A percentile compares a stretch with the other conserved stretches of the same genome.
Evolutionary conservation across 1,140 invertebrate species (phyloP).

Genomic region (Brachionus rubens): DNA sequence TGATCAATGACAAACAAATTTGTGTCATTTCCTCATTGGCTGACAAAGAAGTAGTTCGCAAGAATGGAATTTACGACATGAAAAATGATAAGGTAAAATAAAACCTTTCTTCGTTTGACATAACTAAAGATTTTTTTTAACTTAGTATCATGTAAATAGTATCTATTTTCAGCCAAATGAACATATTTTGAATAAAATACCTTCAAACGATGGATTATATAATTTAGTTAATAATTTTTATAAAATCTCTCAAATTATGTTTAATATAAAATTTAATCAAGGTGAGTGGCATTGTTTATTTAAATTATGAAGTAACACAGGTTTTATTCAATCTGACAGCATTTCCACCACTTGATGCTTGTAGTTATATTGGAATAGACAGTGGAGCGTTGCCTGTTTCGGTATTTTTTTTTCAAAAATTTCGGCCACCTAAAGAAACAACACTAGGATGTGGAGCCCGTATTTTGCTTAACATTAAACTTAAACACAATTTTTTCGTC

Average conservation of each 20-base stretch:
- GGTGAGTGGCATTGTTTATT: slow-evolving; percentile 46
- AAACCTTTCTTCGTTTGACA: too few species aligned
- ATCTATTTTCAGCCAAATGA: slow-evolving; percentile 53
- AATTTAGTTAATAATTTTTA: slow-evolving; percentile 48
- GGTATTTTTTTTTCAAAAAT: slow-evolving; percentile 57
- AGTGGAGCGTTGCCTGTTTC: slow-evolving; percentile 61
- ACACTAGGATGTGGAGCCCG: too few species aligned
- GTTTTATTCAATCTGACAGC: slow-evolving; percentile 3
- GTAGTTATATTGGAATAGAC: slow-evolving; percentile 63
- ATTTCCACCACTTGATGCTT: slow-evolving; percentile 61
- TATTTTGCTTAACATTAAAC: too few species aligned
- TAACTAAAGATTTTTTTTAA: slow-evolving; percentile 18
- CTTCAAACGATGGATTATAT: slow-evolving; percentile 27
- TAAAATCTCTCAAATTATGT: slow-evolving; percentile 50
- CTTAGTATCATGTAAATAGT: slow-evolving; percentile 54
- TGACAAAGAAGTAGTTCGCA: slow-evolving; percentile 53
- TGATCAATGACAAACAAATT: slow-evolving; percentile 50
- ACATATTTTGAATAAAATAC: slow-evolving; percentile 49
- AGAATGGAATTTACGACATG: slow-evolving; percentile 60
- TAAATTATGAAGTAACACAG: neutral
- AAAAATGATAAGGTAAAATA: slow-evolving; percentile 52
- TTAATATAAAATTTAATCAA: neutral
- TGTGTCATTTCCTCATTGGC: slow-evolving; percentile 56
- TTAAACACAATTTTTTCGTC: neutral
- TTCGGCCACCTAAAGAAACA: too few species aligned